Conservation (phyloP, 92 coral and sea anemone genomes). For the Bergia sp. region DNA sequence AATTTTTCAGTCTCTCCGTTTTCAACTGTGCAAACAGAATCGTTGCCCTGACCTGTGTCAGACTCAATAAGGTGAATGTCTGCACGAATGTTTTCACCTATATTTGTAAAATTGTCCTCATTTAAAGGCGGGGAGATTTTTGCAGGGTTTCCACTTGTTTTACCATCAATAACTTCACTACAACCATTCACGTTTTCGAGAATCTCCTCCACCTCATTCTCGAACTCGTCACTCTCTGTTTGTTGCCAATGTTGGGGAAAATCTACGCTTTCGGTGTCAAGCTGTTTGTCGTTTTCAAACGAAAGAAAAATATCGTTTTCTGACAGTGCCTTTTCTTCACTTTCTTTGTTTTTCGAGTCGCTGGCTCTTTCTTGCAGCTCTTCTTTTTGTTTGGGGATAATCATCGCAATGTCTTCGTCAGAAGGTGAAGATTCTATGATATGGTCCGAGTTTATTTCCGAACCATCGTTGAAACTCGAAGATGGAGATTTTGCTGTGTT, state of each 20-base stretch:
- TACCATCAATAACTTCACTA: background rate
- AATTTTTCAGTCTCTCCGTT: background rate
- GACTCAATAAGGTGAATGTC: background rate
- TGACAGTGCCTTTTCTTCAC: background rate
- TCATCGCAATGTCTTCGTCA: background rate
- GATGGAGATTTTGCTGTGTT: background rate
- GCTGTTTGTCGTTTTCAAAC: background rate
- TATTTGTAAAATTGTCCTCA: background rate
- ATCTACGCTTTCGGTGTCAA: slow-evolving; percentile 5
- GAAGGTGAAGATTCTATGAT: slow-evolving; percentile 1
- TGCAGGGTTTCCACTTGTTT: background rate
- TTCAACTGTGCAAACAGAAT: background rate
- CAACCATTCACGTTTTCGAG: slow-evolving; percentile 18
- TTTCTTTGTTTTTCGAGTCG: background rate
- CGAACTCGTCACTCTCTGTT: slow-evolving; percentile 28
- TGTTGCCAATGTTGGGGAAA: background rate
- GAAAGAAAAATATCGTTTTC: background rate
- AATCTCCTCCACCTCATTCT: slow-evolving; percentile 36
- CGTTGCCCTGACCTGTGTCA: background rate
- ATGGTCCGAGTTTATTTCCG: background rate
- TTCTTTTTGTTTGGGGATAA: slow-evolving; percentile 2
- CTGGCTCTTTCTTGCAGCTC: slow-evolving; percentile 1
- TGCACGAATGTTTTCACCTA: background rate
- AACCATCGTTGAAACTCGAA: background rate
- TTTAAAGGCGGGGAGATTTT: background rate